Conservation (phyloP, 2,113 vertebrate species). For the Rhabdornis inornatus region DNA sequence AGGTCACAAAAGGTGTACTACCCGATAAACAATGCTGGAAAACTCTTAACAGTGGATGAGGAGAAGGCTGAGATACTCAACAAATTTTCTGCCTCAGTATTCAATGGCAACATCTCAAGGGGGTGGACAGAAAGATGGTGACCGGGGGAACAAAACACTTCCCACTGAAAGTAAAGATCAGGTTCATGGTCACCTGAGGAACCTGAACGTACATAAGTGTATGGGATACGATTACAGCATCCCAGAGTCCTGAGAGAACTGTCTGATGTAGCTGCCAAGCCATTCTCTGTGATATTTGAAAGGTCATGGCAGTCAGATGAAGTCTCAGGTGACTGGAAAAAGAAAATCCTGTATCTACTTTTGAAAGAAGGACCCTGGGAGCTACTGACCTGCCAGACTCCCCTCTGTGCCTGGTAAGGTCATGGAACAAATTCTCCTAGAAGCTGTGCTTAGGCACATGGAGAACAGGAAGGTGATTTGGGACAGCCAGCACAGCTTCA, state of each 20-base stretch:
- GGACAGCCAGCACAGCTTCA: neutral
- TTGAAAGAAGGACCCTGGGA: neutral
- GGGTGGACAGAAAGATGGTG: neutral
- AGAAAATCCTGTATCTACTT: neutral
- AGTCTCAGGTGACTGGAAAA: neutral
- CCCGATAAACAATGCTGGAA: neutral
- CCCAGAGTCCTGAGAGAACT: neutral
- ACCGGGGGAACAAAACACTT: neutral
- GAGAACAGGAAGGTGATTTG: neutral
- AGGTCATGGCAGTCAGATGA: neutral
- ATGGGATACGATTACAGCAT: neutral
- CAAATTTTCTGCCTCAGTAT: neutral
- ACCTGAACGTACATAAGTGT: neutral
- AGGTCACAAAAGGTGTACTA: neutral
- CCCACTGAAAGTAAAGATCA: neutral
- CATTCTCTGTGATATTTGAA: neutral
- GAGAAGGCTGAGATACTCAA: neutral
- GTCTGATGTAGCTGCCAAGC: neutral
- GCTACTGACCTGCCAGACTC: neutral
- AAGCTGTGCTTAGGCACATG: neutral
- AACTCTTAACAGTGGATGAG: neutral
- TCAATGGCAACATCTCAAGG: neutral
- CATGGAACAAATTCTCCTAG: neutral
- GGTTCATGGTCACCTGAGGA: neutral
- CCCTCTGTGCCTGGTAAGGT: neutral